phyloP scores from a whole-genome alignment of 2,888 invertebrate genomes.

The Cylloceria caligata region DNA sequence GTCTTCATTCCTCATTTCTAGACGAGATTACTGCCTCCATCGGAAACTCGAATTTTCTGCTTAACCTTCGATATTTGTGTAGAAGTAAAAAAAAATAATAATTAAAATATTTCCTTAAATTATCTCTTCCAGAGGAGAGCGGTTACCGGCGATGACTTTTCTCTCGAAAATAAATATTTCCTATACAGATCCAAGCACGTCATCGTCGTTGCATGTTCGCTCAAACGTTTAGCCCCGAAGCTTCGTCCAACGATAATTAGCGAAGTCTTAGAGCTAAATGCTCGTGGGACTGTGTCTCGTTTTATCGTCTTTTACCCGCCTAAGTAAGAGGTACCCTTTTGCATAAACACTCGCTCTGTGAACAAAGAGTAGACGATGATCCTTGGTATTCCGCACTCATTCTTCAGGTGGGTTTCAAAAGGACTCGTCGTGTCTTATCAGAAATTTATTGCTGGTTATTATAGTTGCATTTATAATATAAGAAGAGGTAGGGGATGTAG shows the following conservation, averaged over 20 bases:
- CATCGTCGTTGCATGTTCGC: slow-evolving; percentile 46
- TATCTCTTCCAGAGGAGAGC: too few relatives aligned
- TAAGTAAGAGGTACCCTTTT: slow-evolving; percentile 46
- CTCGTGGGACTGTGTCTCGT: slow-evolving; percentile 56
- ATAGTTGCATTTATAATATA: background rate
- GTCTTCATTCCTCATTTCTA: slow-evolving; percentile 44
- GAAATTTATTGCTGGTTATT: slow-evolving; percentile 30
- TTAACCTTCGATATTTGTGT: slow-evolving; percentile 27
- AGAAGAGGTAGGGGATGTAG: background rate
- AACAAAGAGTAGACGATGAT: slow-evolving; percentile 26
- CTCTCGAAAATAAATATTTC: too few relatives aligned
- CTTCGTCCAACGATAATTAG: slow-evolving; percentile 52
- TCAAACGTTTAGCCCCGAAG: slow-evolving; percentile 53
- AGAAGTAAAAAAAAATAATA: background rate
- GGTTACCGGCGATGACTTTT: too few relatives aligned
- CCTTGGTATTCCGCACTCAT: slow-evolving; percentile 8
- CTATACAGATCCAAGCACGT: slow-evolving; percentile 18
- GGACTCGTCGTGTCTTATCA: slow-evolving; percentile 47
- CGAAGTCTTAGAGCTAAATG: slow-evolving; percentile 59
- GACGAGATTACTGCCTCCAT: slow-evolving; percentile 40
- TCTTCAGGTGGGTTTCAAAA: slow-evolving; percentile 4
- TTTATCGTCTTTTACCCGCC: slow-evolving; percentile 53
- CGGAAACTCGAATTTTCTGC: slow-evolving; percentile 33
- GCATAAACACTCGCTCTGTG: slow-evolving; percentile 23
- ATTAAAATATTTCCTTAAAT: too few relatives aligned